A percentile compares a stretch with the other conserved stretches of the same genome.
Evolutionary conservation across 35 echinoderm and acorn worm genomes (phyloP).

Genomic region (Eucidaris tribuloides): DNA sequence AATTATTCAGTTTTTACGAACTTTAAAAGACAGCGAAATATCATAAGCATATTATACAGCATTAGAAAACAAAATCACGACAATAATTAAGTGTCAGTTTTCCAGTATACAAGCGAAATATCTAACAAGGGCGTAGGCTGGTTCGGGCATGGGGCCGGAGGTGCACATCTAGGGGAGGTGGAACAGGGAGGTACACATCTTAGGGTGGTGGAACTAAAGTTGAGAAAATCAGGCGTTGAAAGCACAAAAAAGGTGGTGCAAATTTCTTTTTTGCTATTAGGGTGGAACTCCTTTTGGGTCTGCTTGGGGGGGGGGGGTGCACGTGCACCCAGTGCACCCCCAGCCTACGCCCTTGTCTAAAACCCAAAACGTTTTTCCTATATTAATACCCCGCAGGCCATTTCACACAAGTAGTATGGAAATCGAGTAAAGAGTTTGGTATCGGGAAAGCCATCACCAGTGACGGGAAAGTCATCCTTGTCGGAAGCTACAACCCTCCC

Average conservation of each 20-base stretch:
- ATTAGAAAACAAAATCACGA: no score
- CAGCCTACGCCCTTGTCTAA: not conserved
- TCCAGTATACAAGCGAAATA: no score
- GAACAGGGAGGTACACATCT: no score
- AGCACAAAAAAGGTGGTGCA: not conserved
- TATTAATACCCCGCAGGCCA: conserved; percentile 41
- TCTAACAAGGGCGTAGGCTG: no score
- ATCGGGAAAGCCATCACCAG: conserved; percentile 75
- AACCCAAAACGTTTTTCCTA: not conserved
- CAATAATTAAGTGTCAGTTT: no score
- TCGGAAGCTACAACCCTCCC: conserved; percentile 71
- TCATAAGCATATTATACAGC: no score
- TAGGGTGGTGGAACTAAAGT: not conserved
- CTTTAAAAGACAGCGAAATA: no score
- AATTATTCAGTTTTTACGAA: no score
- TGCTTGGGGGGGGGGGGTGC: not conserved
- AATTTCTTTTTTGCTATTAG: not conserved
- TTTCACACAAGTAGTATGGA: conserved; percentile 89
- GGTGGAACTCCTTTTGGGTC: not conserved
- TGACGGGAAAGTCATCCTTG: conserved; percentile 69
- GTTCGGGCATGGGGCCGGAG: no score
- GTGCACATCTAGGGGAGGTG: no score
- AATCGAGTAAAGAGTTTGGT: conserved; percentile 76
- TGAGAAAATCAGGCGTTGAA: not conserved
- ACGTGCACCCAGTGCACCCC: no score